Base-by-base conservation (phyloP, 2,113 vertebrate genomes). In the Cottus gobio region DNA sequence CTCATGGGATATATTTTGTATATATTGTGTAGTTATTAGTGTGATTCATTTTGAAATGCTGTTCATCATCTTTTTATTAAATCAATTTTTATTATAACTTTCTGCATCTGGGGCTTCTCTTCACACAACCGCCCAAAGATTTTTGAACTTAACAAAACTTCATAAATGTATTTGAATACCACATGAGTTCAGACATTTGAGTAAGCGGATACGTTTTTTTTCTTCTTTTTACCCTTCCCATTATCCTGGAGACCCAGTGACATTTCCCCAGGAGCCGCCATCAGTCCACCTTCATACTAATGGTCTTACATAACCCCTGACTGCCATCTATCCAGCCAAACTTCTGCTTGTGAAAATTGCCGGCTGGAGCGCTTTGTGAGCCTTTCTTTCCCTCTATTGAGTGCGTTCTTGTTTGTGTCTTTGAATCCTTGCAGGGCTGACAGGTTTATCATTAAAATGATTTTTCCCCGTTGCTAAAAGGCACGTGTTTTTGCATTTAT, bases 401-500 rank as follows among this genome's bases (percentile, higher is more conserved):
- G 22, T 60, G 30, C 11, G 67, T 36, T 71, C 56, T 57, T 58
- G 7, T 82, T 78, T 75, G 2, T 5, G 37, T 73, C 28, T 37
- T 61, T 79, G 50, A 67, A 76, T 70, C 24, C 50, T 30, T 31
- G n/a, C 7, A 3, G 28, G 48, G 64, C 34, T 72, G 71, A 76
- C 57, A 78, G 37, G 37, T 22, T 20, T 71, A 73, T 79, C 66
- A 69, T 84, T 80, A 75, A 39, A 86, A 63, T 63, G 13, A 65
- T n/a, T 60, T 56, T 26, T 58, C 31, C 11, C 22, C 30, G 31
- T 39, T 26, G 30, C 34, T 52, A 57, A 82, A 72, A 75, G 68
- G 24, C 28, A 24, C 37, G 24, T 10, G 15, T 77, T 82, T 90
- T 72, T 71, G 71, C 82, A 36, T 84, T 82, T 56, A 44, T 79